These are phyloP conservation scores for Scaptomyza graminum DNA, from an alignment of 1,140 invertebrate genomes.

Conservation along the genomic window DNA sequence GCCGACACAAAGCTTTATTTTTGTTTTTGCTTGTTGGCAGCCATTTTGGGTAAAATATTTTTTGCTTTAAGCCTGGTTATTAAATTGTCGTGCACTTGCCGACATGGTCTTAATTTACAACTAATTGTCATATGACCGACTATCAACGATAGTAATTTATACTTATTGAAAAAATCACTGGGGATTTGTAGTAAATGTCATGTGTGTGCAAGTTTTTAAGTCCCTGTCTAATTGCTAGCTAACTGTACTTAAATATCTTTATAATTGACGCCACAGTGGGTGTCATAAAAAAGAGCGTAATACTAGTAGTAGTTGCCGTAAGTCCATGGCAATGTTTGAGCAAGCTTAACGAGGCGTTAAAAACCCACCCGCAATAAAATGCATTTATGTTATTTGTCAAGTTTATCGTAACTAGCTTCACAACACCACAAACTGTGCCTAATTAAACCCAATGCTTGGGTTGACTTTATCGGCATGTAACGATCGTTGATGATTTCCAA, in stretches of 20 bases:
- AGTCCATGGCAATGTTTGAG: conserved; percentile 52
- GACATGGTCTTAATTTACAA: conserved; percentile 67
- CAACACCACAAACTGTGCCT: conserved; percentile 33
- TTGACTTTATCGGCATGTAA: conserved; percentile 75
- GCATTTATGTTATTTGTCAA: conserved; percentile 82
- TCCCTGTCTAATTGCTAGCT: conserved; percentile 71
- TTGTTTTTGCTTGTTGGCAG: not conserved
- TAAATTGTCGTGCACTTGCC: conserved; percentile 22
- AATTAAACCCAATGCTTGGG: conserved; percentile 60
- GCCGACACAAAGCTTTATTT: not conserved
- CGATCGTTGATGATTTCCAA: conserved; percentile 73
- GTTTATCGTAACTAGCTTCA: conserved; percentile 58
- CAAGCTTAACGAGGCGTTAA: conserved; percentile 25
- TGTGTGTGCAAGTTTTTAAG: conserved; percentile 16
- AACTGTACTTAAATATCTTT: conserved; percentile 82
- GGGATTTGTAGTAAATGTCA: conserved; percentile 35
- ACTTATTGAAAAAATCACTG: conserved; percentile 56
- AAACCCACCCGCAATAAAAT: conserved; percentile 78
- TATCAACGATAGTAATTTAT: conserved; percentile 65
- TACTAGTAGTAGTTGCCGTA: conserved; percentile 56
- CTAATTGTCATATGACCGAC: conserved; percentile 79
- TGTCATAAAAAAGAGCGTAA: conserved; percentile 73
- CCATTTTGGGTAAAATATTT: conserved; percentile 1
- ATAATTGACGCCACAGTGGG: conserved; percentile 80
- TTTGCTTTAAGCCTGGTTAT: not conserved